Percentiles rank a stretch among this genome's conserved stretches.
These are phyloP conservation scores for Enteromius mattozi DNA, from an alignment of 2,797 vertebrate species.

Conservation along the genomic window DNA sequence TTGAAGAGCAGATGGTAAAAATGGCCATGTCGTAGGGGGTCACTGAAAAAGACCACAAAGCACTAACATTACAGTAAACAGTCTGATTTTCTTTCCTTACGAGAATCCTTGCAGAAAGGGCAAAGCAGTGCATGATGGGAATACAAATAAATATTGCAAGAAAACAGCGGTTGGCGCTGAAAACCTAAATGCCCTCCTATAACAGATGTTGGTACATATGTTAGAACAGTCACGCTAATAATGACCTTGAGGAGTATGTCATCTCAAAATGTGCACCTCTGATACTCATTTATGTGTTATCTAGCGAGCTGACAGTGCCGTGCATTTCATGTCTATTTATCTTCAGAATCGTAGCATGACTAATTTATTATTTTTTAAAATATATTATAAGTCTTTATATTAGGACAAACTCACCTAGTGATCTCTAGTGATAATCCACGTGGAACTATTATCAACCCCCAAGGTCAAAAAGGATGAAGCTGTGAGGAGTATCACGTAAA, in stretches of 20 bases:
- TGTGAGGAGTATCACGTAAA: neutral
- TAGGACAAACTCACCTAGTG: neutral
- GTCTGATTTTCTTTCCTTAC: neutral
- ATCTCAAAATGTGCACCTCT: conserved; percentile 17
- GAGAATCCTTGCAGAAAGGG: conserved; percentile 36
- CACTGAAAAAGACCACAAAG: conserved; percentile 27
- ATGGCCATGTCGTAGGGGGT: neutral
- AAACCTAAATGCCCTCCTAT: conserved; percentile 45
- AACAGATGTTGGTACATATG: conserved; percentile 63
- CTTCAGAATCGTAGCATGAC: neutral
- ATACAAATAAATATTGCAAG: conserved; percentile 50
- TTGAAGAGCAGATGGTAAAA: conserved; percentile 18
- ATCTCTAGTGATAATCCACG: neutral
- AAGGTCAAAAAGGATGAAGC: conserved; percentile 6
- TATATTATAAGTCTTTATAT: neutral
- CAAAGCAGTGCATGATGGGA: conserved; percentile 4
- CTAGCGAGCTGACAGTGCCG: neutral
- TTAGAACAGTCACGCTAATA: conserved; percentile 51
- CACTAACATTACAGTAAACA: conserved; percentile 24
- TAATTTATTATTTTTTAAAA: neutral
- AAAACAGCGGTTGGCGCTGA: conserved; percentile 39
- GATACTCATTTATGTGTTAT: neutral
- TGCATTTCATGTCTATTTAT: neutral
- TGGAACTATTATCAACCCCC: neutral
- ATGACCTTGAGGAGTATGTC: conserved; percentile 57